Evolutionary conservation across 2,113 vertebrate species (phyloP), one percentile per base, ranked within the genome.

Genomic region (Psilopsiagon aymara): DNA sequence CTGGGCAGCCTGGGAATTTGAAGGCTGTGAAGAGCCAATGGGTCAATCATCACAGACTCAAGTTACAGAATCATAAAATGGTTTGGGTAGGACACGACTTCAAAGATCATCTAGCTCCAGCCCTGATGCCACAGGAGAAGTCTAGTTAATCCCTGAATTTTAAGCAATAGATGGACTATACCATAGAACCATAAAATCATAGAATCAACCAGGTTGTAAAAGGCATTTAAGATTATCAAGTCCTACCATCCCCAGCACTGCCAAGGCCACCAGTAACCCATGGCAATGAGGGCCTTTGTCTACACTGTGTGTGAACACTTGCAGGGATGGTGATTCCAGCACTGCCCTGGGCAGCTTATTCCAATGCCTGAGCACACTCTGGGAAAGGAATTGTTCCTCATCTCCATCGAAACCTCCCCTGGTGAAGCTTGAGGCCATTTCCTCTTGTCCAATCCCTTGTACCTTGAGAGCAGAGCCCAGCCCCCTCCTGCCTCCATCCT

Each of bases 1-100:
- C 53, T 39, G 17, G n/a, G 21, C 33, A 52, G 13, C 33, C 39
- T 9, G 20, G 10, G 0, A 2, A 37, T 31, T 37, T 3, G 2
- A 14, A 33, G 37, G 35, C 17, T 73, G 39, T 41, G 29, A 41
- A 49, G 17, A 20, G 25, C 20, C 51, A 49, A 2, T 16, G 8
- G 25, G 25, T 15, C 55, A 59, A 10, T 59, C 33, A 10, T 23
- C 33, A 23, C 55, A 59, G 33, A 59, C 20, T 59, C 55, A 59
- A 59, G 23, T 59, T 33, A 59, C 55, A n/a, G 21, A 35, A 35
- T 24, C 57, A 10, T n/a, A 59, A 33, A 59, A 59, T 59, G 33
- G 33, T n/a, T 35, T 59, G 57, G 21, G 20, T 35, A 59, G 57
- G 33, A 23, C 35, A 21, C 6, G 57, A 24, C 13, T 21, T 59